Base-by-base conservation (phyloP, 2,888 invertebrate species). In the Apodemia zela region DNA sequence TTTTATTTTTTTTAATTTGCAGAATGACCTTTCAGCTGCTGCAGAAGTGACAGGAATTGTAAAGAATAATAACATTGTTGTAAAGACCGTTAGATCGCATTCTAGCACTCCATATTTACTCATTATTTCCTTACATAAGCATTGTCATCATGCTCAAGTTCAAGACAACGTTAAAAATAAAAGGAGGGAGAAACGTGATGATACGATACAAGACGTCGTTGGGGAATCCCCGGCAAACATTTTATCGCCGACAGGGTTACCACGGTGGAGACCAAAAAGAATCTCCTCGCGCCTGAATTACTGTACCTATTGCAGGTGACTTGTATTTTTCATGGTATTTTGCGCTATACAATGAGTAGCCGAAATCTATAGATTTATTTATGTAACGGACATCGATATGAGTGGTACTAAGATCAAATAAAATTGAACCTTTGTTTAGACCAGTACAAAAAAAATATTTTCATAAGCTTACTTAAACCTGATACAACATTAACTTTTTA, bases 281-380 rank as follows among this genome's bases (percentile, higher is more conserved):
- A 18, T 18, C 18, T 51, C 21, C 49, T 51, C 18, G 49, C 49
- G 18, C 49, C 49, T 49, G 17, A 47, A 47, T 47, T 47, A n/a
- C 17, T 17, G 6, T 51, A 21, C 49, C 49, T 51, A 51, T 18
- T 18, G 11, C 49, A 51, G 17, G 49, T 51, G 18, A 51, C 49
- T 51, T 21, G 8, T 18, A 51, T 51, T 18, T 51, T 49, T 11
- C 49, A 51, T 21, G 18, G 18, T 51, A 51, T 18, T 17, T 51
- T 51, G 21, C 49, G 18, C 10, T 18, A 10, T 18, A 49, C 10
- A 49, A 18, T 21, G 21, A n/a, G 21, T 21, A 51, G 18, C 49
- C 49, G 18, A 51, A 51, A 51, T 21, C 49, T 51, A 51, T 51
- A 51, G 47, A 49, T 49, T 49, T 49, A 11, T 10, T 51, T 18